Evolutionary conservation across 2,113 vertebrate genomes (phyloP), one percentile per base, ranked within the genome.

Genomic region (Poecile atricapillus): DNA sequence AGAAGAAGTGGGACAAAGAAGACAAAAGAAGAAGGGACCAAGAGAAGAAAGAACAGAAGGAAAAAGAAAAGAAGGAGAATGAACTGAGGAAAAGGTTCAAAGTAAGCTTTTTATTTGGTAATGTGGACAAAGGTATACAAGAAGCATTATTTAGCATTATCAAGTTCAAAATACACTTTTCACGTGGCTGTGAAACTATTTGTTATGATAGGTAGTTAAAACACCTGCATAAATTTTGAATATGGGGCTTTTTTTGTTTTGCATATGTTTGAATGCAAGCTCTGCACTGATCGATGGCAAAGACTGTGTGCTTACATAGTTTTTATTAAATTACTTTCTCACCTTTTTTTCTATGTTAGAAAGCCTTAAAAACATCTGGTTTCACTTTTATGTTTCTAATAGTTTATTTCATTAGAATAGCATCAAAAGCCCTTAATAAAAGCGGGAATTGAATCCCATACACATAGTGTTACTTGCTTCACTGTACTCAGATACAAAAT

Each of bases 1-100:
- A 98, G 6, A 99, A 98, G 80, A 98, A 97, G 91, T 73, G 41
- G 22, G 98, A 98, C 22, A 99, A 98, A 78, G 98, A 98, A 58
- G 98, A 98, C 76, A 99, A 98, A 90, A 98, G 96, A 96, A 97
- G 96, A 83, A 82, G 97, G 63, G 98, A 98, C 44, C 97, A 98
- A 65, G 98, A 99, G 67, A 99, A 98, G 94, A 99, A 98, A 84
- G 98, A 98, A 84, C 98, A 99, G 90, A 99, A 98, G 89, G 99
- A 99, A 64, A 98, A 98, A 73, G 99, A 99, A 90, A 99, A 98
- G 96, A 99, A 99, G 96, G 99, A 99, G 55, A 98, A 98, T 55
- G 99, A 99, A 31, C 95, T 98, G 70, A 98, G 95, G 76, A 99
- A 99, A 94, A 99, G 98, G 95, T 99, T 99, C 97, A 99, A 99